These are phyloP conservation scores for Phoxinus phoxinus DNA, from an alignment of 2,113 vertebrate species.

Conservation along the genomic window DNA sequence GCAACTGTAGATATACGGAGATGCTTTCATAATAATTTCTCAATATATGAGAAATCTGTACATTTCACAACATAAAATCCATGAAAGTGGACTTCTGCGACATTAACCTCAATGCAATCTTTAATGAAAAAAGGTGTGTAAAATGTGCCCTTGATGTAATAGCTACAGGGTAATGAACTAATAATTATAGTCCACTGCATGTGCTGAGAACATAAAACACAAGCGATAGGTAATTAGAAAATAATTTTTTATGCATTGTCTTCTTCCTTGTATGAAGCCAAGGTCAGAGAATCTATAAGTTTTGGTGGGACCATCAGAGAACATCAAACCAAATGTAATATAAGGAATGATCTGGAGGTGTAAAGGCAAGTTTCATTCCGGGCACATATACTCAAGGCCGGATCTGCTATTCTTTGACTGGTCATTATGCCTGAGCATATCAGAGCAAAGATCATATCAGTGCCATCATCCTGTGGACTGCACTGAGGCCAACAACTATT, in stretches of 20 bases:
- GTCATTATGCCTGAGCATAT: background rate
- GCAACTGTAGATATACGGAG: background rate
- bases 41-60: background rate
- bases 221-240: constrained; percentile 64
- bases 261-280: constrained; percentile 57
- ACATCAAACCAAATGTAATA: background rate
- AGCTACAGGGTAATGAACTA: constrained; percentile 66
- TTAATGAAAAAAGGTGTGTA: constrained; percentile 58
- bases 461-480: constrained; percentile 58
- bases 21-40: background rate
- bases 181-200: constrained; percentile 69
- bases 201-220: constrained; percentile 68
- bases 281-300: constrained; percentile 57
- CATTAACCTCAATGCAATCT: constrained; percentile 49
- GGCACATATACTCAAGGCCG: background rate
- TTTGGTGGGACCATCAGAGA: background rate
- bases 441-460: constrained; percentile 33
- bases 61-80: background rate
- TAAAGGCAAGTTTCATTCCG: background rate
- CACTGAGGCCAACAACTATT: constrained; percentile 43
- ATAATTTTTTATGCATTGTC: constrained; percentile 63
- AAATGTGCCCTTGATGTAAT: constrained; percentile 69
- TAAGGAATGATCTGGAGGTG: background rate
- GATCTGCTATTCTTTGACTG: background rate
- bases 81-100: constrained; percentile 45